Conservation (phyloP, 2,888 invertebrate species). For the Trisateles emortualis region DNA sequence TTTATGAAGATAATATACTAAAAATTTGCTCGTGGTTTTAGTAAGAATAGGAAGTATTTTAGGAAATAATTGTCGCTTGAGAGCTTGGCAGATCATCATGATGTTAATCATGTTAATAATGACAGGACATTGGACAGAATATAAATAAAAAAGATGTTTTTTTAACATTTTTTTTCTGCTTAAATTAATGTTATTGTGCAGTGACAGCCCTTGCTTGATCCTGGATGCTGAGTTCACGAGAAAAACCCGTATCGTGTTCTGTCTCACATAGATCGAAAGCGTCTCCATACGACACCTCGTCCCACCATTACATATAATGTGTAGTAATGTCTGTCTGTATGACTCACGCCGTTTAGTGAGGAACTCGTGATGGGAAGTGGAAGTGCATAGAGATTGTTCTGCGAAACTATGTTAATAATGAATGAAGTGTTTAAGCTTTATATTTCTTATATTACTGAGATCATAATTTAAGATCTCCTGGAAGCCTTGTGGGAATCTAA, state of each 20-base stretch:
- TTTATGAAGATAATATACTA: too few relatives aligned
- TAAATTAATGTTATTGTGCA: neutral
- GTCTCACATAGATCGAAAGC: slow-evolving; percentile 10
- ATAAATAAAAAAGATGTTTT: too few relatives aligned
- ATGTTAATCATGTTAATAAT: too few relatives aligned
- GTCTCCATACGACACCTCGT: slow-evolving; percentile 22
- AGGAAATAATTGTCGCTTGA: too few relatives aligned
- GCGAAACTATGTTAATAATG: neutral
- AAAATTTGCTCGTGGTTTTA: too few relatives aligned
- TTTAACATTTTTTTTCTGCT: too few relatives aligned
- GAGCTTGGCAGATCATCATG: too few relatives aligned
- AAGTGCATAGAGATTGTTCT: neutral
- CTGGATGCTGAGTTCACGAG: slow-evolving; percentile 31
- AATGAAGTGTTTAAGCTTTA: neutral
- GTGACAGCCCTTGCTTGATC: slow-evolving; percentile 10
- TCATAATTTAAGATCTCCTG: too few relatives aligned
- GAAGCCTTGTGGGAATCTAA: neutral
- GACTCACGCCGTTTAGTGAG: slow-evolving; percentile 19
- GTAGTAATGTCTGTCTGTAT: slow-evolving; percentile 12
- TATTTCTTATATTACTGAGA: too few relatives aligned
- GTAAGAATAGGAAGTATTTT: too few relatives aligned
- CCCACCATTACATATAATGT: neutral
- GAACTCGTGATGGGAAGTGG: neutral
- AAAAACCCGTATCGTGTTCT: slow-evolving; percentile 26
- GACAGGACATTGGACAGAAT: too few relatives aligned